Evolutionary conservation across 2,888 invertebrate species (phyloP), one percentile per base, ranked within the genome.

Genomic region (Drosophila kokeensis): DNA sequence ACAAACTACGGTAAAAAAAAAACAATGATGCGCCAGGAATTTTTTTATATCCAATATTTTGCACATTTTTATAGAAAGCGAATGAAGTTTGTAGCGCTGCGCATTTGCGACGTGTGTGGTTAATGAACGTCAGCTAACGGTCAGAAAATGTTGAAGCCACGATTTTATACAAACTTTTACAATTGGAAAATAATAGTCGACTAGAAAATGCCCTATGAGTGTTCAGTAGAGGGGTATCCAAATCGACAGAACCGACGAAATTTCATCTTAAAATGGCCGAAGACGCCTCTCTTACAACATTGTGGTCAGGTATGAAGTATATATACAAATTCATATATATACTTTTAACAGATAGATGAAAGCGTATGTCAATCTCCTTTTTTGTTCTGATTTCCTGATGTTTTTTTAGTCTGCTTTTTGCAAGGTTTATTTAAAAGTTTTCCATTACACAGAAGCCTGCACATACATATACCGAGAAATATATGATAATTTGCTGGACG

Each of bases 21-120:
- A 60, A 10, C 49, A 27, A 10, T 27, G 34, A 36, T 11, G 36
- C 11, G 29, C 21, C 38, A 38, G 18, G 1, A 21, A 24, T 52
- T 40, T 36, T 45, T 36, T 45, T 34, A n/a, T n/a, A 30, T 21
- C 11, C 11, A 7, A 57, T 32, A n/a, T 30, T 36, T 29, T 50
- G 0, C 3, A 4, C 24, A 50, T 48, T 59, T 68, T 65, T 57
- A 42, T 52, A 50, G 34, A 42, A 66, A n/a, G 13, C 34, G 34
- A 54, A 49, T 34, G 29, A n/a, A 36, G 32, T 70, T 50, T 63
- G 66, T 60, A 65, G 60, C 55, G 66, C 40, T 50, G 24, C 29
- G 63, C 52, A 58, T 48, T 58, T 62, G 84, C 76, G 68, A 66
- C 82, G 82, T 82, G 67, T 76, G 85, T 61, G 82, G 82, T 68